A percentile compares a stretch with the other conserved stretches of the same genome.
Conservation (phyloP, 2,888 invertebrate species). For the Brachyopa scutellaris region DNA sequence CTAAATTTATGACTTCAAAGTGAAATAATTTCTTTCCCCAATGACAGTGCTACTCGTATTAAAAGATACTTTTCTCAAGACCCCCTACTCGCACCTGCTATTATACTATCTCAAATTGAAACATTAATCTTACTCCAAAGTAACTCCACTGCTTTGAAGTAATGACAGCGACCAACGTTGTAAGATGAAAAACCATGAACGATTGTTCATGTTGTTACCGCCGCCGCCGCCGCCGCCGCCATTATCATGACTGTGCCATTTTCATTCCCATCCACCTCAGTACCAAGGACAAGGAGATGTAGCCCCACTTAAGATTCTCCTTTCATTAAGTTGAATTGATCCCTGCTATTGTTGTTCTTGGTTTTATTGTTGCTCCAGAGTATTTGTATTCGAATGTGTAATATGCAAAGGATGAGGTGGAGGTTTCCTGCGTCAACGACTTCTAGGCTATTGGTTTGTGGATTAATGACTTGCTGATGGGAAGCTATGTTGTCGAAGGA, state of each 20-base stretch:
- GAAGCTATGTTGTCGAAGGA: background rate
- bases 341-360: background rate
- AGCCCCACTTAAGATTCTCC: slow-evolving; percentile 3
- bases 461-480: slow-evolving; percentile 6
- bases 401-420: slow-evolving; percentile 10
- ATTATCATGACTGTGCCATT: background rate
- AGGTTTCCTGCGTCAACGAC: background rate
- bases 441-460: background rate
- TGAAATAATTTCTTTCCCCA: too few relatives aligned
- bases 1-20: too few relatives aligned
- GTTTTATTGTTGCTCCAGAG: background rate
- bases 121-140: too few relatives aligned
- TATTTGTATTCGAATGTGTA: background rate
- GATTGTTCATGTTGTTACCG: background rate
- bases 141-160: background rate
- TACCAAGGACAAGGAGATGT: too few relatives aligned
- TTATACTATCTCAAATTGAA: too few relatives aligned
- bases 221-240: too few relatives aligned
- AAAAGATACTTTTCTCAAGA: too few relatives aligned
- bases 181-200: background rate
- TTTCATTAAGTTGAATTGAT: slow-evolving; percentile 23
- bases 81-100: too few relatives aligned
- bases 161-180: background rate
- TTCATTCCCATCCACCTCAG: background rate
- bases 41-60: too few relatives aligned